Evolutionary conservation across 2,797 vertebrate genomes (phyloP), one percentile per base, ranked within the genome.

Genomic region (Sebastiscus albofasciatus): DNA sequence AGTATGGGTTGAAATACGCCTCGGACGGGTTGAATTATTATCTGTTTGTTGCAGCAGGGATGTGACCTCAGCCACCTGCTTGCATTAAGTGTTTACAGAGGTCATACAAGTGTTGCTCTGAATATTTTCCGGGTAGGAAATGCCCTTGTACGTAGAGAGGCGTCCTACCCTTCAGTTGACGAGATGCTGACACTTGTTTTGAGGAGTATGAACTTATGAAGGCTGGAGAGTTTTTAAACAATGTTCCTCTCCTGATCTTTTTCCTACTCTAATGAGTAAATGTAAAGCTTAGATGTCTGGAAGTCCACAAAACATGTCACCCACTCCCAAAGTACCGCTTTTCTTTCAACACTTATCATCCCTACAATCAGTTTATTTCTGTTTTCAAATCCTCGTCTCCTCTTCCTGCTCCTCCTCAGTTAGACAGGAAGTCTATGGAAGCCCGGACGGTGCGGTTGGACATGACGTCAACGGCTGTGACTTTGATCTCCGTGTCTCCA

Each of bases 401-500:
- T 22, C 88, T 87, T 91, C 83, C 91, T 87, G 81, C 76, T 80
- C 62, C 85, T 69, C 78, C 81, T 96, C 90, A 99, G 69, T 98
- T 97, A 83, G 98, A 97, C 84, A 99, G 97, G 94, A 99, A 99
- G 85, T 99, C 97, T n/a, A 99, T 99, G 85, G 97, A 93, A 9
- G 97, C 97, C 5, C 96, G 93, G 26, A 99, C 97, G 0, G 94
- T 95, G 85, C 95, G 96, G 36, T 96, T 94, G n/a, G 97, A 97
- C 89, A 94, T 90, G 83, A 97, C 91, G 36, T 99, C 98, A 52
- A 98, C 84, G 1, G 98, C 98, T 0, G 96, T 98, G 81, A 99
- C 97, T 93, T 98, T 98, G 88, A 99, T 99, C 94, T 99, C 98
- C 0, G 98, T 99, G 94, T 99, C 98, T 10, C 98, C 97, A 0